A percentile compares a stretch with the other conserved stretches of the same genome.
phyloP scores from a whole-genome alignment of 1,140 invertebrate genomes.

The Eulimnadia texana region DNA sequence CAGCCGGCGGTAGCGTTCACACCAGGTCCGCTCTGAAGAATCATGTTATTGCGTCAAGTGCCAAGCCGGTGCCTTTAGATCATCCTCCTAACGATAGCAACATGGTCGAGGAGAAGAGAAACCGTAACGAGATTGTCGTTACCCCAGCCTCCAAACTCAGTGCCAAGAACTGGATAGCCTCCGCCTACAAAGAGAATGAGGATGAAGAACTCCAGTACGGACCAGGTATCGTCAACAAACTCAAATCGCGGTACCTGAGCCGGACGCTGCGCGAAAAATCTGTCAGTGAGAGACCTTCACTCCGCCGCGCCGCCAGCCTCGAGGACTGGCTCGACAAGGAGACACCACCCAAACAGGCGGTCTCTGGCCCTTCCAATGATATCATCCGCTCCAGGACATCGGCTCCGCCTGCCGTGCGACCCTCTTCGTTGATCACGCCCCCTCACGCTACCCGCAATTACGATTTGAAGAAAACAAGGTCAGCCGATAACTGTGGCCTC shows the following conservation, averaged over 20 bases:
- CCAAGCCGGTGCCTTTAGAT: not conserved
- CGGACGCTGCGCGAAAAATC: constrained; percentile 48
- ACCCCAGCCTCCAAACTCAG: not conserved
- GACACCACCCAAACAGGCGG: not conserved
- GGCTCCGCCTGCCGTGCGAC: constrained; percentile 11
- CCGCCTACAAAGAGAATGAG: constrained; percentile 6
- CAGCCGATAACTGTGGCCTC: constrained; percentile 46
- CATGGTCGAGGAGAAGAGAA: constrained; percentile 14
- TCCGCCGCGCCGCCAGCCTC: constrained; percentile 63
- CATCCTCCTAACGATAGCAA: not conserved
- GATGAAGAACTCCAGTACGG: constrained; percentile 71
- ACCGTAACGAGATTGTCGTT: not conserved
- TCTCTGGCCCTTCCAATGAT: constrained; percentile 8
- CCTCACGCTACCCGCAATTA: not conserved
- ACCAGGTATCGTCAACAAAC: constrained; percentile 74
- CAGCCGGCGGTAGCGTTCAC: constrained; percentile 4
- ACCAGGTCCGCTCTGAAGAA: not conserved
- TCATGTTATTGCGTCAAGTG: not conserved
- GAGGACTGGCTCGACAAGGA: constrained; percentile 63
- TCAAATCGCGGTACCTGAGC: constrained; percentile 68
- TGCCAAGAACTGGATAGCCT: not conserved
- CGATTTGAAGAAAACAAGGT: constrained; percentile 59
- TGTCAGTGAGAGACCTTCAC: constrained; percentile 31
- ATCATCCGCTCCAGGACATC: constrained; percentile 11
- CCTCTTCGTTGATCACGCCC: not conserved